These are phyloP conservation scores for Pachyuromys duprasi DNA, from an alignment of 2,797 vertebrate species.

Conservation along the genomic window DNA sequence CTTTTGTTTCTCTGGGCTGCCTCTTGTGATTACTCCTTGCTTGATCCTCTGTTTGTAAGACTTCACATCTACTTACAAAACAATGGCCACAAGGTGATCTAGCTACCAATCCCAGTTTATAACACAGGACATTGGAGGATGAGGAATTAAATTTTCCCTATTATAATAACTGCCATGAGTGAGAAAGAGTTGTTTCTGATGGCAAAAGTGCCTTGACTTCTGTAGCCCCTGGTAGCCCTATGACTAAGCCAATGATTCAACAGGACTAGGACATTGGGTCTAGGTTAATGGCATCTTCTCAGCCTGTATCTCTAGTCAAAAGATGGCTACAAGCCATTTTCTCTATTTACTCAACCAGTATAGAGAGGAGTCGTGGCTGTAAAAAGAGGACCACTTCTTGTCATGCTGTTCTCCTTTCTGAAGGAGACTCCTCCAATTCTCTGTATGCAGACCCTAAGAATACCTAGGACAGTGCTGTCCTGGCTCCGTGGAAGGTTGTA, in stretches of 20 bases:
- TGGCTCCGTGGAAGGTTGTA: not conserved
- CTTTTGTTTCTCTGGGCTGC: not conserved
- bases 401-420: not conserved
- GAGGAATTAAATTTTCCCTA: not conserved
- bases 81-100: not conserved
- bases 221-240: too few species aligned
- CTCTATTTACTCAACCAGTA: not conserved
- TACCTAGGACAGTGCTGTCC: not conserved
- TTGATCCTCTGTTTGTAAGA: not conserved
- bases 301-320: not conserved
- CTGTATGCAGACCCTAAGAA: too few species aligned
- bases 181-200: not conserved
- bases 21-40: not conserved
- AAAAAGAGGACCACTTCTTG: not conserved
- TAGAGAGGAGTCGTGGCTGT: not conserved
- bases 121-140: not conserved
- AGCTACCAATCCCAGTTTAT: not conserved
- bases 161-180: not conserved
- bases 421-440: constrained; percentile 1
- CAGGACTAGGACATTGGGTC: not conserved
- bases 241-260: not conserved
- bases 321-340: not conserved
- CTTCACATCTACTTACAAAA: not conserved
- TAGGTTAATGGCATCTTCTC: not conserved
- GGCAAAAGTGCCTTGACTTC: not conserved